These are phyloP conservation scores for Aporophyla nigra DNA, from an alignment of 2,888 invertebrate species.

Conservation along the genomic window DNA sequence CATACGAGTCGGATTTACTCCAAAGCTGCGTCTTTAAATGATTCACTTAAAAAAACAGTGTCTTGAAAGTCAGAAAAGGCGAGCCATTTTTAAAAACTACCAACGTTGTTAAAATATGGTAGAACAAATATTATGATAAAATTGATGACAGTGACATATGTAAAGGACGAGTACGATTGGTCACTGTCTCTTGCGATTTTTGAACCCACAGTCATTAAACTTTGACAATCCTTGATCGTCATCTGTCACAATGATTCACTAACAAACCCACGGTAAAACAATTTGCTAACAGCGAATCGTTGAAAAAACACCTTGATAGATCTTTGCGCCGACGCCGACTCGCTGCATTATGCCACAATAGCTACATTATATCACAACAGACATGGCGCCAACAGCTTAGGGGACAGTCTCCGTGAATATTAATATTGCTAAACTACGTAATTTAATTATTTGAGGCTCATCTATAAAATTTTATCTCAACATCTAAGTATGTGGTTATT, in stretches of 20 bases:
- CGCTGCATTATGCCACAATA: no score
- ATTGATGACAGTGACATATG: not conserved
- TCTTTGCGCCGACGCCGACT: slow-evolving; percentile 7
- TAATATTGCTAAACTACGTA: slow-evolving; percentile 19
- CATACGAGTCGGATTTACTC: no score
- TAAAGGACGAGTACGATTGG: not conserved
- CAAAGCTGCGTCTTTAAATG: no score
- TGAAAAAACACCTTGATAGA: not conserved
- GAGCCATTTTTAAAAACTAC: not conserved
- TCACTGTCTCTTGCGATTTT: not conserved
- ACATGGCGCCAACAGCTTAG: slow-evolving; percentile 1
- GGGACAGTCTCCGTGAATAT: slow-evolving; percentile 33
- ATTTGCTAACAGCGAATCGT: not conserved
- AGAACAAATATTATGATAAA: not conserved
- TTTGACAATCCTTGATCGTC: not conserved
- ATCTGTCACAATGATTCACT: not conserved
- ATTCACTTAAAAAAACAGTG: not conserved
- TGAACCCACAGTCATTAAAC: not conserved
- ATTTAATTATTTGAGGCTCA: slow-evolving; percentile 24
- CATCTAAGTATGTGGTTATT: slow-evolving; percentile 41
- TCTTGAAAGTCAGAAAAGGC: not conserved
- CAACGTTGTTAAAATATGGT: not conserved
- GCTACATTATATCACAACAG: not conserved
- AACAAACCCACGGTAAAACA: not conserved
- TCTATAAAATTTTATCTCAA: slow-evolving; percentile 22